Evolutionary conservation across 2,797 vertebrate genomes (phyloP).

Genomic region (Tapirus indicus): DNA sequence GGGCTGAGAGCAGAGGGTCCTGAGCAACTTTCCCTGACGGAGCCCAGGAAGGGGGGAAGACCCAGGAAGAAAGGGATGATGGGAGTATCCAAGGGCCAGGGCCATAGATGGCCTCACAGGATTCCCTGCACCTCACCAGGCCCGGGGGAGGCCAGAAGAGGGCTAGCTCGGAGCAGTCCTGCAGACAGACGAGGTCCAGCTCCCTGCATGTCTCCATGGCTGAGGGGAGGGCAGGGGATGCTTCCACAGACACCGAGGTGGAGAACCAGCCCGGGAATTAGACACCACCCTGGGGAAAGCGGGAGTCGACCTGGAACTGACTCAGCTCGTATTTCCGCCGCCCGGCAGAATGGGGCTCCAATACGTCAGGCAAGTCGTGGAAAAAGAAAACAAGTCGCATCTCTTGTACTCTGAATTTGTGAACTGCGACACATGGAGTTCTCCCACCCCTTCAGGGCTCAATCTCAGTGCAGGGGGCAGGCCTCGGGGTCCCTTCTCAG

Average conservation of each 20-base stretch:
- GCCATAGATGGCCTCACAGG: neutral
- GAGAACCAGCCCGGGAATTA: neutral
- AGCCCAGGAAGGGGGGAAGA: neutral
- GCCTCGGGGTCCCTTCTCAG: neutral
- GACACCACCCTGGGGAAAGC: too few species aligned
- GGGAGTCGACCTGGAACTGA: neutral
- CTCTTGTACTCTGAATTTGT: neutral
- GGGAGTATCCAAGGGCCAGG: neutral
- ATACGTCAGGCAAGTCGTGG: too few species aligned
- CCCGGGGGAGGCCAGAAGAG: neutral
- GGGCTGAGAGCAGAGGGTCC: neutral
- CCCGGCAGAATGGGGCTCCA: neutral
- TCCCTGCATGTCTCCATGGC: neutral
- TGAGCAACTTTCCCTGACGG: neutral
- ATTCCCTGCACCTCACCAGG: neutral
- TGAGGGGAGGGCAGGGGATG: fast-evolving
- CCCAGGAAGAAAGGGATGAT: neutral
- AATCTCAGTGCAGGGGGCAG: neutral
- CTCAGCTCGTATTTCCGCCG: neutral
- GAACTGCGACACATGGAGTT: neutral
- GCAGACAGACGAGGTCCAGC: too few species aligned
- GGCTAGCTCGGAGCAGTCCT: neutral
- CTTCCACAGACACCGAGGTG: neutral
- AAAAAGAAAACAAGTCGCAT: neutral
- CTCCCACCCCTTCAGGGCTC: neutral